Evolutionary conservation across 2,113 vertebrate genomes (phyloP).

Genomic region (Podarcis raffonei): DNA sequence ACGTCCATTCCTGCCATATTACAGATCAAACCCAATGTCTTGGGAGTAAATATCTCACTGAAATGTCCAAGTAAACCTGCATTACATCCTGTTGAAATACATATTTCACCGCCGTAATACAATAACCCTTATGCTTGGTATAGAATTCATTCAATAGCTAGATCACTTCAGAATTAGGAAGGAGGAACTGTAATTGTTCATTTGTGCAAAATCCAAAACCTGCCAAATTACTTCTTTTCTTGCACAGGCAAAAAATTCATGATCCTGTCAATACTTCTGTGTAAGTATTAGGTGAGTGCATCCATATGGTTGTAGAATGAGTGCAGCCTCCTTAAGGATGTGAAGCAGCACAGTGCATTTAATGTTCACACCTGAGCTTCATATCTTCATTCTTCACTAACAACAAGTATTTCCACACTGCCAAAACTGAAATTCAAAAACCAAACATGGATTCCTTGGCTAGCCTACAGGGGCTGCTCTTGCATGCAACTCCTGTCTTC

Average conservation of each 20-base stretch:
- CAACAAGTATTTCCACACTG: background rate
- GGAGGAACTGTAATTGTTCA: background rate
- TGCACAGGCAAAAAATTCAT: background rate
- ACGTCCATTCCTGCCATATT: background rate
- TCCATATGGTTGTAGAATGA: background rate
- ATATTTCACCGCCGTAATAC: background rate
- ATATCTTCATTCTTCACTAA: conserved; percentile 22
- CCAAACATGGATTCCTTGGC: conserved; percentile 23
- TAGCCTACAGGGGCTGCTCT: conserved; percentile 37
- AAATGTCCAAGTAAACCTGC: background rate
- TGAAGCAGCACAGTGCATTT: background rate
- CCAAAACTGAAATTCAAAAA: background rate
- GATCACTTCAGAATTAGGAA: conserved; percentile 1
- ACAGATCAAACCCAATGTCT: background rate
- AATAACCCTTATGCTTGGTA: background rate
- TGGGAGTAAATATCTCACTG: background rate
- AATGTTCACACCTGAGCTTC: background rate
- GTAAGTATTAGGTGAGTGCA: background rate
- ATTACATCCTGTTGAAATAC: background rate
- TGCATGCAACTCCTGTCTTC: background rate
- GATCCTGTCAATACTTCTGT: conserved; percentile 9
- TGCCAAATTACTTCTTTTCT: conserved; percentile 25
- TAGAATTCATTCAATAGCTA: conserved; percentile 9
- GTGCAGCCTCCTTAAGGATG: background rate
- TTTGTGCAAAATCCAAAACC: conserved; percentile 28